Percentiles rank a stretch among this genome's conserved stretches.
Evolutionary conservation across 2,113 vertebrate genomes (phyloP).

Genomic region (Scatophagus argus): DNA sequence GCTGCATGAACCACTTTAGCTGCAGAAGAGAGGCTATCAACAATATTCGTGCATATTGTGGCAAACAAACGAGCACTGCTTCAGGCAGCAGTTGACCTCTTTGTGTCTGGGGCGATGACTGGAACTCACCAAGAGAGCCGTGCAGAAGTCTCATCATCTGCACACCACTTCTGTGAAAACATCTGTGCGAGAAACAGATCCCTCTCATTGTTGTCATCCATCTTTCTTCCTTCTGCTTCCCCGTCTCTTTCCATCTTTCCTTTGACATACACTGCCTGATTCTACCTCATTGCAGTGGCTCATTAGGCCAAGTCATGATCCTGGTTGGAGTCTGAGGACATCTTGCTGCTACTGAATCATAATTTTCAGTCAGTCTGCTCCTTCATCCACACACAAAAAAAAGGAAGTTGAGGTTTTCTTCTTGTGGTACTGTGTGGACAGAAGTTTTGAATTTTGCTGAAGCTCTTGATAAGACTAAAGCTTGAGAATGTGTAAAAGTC

Average conservation of each 20-base stretch:
- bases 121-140: slow-evolving; percentile 27
- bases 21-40: slow-evolving; percentile 17
- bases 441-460: no score
- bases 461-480: no score
- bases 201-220: slow-evolving; percentile 29
- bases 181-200: slow-evolving; percentile 53
- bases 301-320: not conserved
- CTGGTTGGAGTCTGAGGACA: not conserved
- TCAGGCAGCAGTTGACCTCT: slow-evolving; percentile 54
- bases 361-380: not conserved
- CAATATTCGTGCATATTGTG: not conserved
- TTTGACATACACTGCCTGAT: not conserved
- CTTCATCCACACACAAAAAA: not conserved
- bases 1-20: slow-evolving; percentile 25
- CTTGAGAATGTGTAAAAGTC: not conserved
- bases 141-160: slow-evolving; percentile 27
- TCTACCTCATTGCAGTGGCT: not conserved
- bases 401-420: no score
- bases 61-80: not conserved
- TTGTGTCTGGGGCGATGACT: slow-evolving; percentile 61
- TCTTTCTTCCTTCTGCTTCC: slow-evolving; percentile 46
- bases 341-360: not conserved
- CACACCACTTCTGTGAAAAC: slow-evolving; percentile 57
- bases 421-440: no score
- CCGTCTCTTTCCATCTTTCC: slow-evolving; percentile 38